Conservation (phyloP, 2,797 vertebrate species). For the Petrocephalus sullivani region DNA sequence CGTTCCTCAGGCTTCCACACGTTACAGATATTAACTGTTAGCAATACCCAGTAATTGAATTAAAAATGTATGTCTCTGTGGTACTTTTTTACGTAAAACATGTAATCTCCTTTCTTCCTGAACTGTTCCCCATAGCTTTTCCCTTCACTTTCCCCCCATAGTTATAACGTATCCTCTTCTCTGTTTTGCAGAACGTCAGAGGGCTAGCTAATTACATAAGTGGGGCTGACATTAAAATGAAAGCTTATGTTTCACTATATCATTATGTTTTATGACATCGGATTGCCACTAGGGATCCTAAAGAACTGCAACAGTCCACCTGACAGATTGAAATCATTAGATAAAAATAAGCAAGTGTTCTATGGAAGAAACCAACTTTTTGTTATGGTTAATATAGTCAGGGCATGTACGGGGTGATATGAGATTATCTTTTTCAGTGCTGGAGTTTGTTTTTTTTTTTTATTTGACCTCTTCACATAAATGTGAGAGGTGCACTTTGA, state of each 20-base stretch:
- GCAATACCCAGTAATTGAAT: not conserved
- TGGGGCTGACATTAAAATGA: conserved; percentile 14
- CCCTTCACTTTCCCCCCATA: not conserved
- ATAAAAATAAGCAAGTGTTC: conserved; percentile 7
- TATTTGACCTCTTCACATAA: not conserved
- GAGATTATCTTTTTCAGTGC: not conserved
- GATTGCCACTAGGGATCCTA: not conserved
- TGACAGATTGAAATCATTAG: not conserved
- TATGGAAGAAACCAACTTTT: not conserved
- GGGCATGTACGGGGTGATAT: not conserved
- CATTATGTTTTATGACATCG: conserved; percentile 6
- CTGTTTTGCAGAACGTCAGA: not conserved
- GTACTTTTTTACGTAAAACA: not conserved
- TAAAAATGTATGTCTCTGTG: not conserved
- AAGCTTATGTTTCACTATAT: conserved; percentile 5
- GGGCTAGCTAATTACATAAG: conserved; percentile 10
- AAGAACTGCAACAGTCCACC: not conserved
- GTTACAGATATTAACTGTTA: not conserved
- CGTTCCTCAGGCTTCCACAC: not conserved
- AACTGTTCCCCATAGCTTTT: not conserved
- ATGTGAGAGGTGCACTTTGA: conserved; percentile 16
- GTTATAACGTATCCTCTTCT: not conserved
- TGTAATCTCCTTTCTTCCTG: not conserved
- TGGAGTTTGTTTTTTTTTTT: not conserved
- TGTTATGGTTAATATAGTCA: not conserved